These are phyloP conservation scores for Triplophysa rosa DNA, from an alignment of 2,113 vertebrate species.

Conservation along the genomic window DNA sequence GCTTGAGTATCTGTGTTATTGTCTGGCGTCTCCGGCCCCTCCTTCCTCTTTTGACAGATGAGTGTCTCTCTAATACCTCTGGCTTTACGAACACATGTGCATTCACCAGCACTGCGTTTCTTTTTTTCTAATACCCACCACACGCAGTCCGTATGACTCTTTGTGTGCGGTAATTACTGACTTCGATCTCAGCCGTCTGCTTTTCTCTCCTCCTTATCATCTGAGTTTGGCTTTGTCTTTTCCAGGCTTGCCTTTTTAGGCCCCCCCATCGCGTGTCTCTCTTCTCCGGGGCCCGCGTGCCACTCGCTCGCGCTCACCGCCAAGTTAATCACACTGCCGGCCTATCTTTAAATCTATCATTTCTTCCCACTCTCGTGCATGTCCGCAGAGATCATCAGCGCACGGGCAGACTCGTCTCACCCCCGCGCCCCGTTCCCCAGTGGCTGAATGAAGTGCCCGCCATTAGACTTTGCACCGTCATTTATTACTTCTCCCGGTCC, in stretches of 20 bases:
- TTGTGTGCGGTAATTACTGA: slow-evolving; percentile 64
- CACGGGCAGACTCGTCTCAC: slow-evolving; percentile 49
- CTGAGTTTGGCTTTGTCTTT: slow-evolving; percentile 51
- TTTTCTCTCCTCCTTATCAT: slow-evolving; percentile 48
- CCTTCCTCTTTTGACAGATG: slow-evolving; percentile 34
- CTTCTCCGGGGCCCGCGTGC: slow-evolving; percentile 44
- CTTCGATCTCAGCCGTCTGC: slow-evolving; percentile 57
- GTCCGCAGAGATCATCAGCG: slow-evolving; percentile 57
- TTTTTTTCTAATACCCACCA: slow-evolving; percentile 55
- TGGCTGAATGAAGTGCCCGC: slow-evolving; percentile 55
- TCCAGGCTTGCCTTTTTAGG: slow-evolving; percentile 24
- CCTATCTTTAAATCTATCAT: slow-evolving; percentile 63
- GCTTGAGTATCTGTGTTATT: slow-evolving; percentile 26
- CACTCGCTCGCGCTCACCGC: slow-evolving; percentile 59
- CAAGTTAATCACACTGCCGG: slow-evolving; percentile 60
- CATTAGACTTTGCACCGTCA: slow-evolving; percentile 43
- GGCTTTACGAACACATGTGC: slow-evolving; percentile 33
- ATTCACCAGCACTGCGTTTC: slow-evolving; percentile 44
- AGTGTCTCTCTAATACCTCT: slow-evolving; percentile 44
- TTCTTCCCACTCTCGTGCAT: slow-evolving; percentile 53
- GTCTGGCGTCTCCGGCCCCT: slow-evolving; percentile 24
- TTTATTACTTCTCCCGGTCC: slow-evolving; percentile 50
- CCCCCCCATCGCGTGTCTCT: slow-evolving; percentile 50
- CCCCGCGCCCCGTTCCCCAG: slow-evolving; percentile 46
- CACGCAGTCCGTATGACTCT: slow-evolving; percentile 58